Percentiles rank a stretch among this genome's conserved stretches.
Conservation (phyloP, 1,140 invertebrate genomes). For the Oncopodura yosiiana region DNA sequence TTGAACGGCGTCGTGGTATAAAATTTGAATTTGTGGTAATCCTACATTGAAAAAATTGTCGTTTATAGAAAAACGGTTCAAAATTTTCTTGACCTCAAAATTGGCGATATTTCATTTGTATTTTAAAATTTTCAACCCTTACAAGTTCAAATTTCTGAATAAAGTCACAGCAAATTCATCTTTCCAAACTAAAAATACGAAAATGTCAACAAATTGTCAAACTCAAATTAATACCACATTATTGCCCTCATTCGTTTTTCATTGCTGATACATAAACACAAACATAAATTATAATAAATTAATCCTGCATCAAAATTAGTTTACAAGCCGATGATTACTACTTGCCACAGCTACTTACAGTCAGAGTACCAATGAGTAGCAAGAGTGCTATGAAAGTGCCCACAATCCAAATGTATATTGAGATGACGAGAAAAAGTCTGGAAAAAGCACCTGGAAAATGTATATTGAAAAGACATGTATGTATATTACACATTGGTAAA, state of each 20-base stretch:
- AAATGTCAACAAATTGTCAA: too few species aligned
- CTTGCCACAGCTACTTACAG: constrained; percentile 10
- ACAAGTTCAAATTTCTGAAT: too few species aligned
- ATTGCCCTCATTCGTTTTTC: neutral
- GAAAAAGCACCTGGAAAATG: constrained; percentile 12
- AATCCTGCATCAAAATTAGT: neutral
- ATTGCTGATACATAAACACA: neutral
- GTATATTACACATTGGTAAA: too few species aligned
- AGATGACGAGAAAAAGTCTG: constrained; percentile 9
- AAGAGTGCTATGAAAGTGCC: constrained; percentile 6
- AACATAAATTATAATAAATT: neutral
- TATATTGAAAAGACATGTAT: too few species aligned
- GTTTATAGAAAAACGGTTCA: too few species aligned
- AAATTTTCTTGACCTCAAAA: too few species aligned
- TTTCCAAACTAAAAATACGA: neutral
- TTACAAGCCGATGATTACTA: neutral
- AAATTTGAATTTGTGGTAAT: too few species aligned
- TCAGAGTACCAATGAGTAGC: constrained; percentile 14
- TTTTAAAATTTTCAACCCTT: too few species aligned
- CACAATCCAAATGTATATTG: constrained; percentile 12
- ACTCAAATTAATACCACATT: constrained; percentile 1
- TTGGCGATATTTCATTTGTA: too few species aligned
- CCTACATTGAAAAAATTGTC: too few species aligned
- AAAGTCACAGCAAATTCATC: too few species aligned
- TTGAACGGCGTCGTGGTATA: too few species aligned